Evolutionary conservation across 2,113 vertebrate genomes (phyloP).

Genomic region (Scophthalmus maximus): DNA sequence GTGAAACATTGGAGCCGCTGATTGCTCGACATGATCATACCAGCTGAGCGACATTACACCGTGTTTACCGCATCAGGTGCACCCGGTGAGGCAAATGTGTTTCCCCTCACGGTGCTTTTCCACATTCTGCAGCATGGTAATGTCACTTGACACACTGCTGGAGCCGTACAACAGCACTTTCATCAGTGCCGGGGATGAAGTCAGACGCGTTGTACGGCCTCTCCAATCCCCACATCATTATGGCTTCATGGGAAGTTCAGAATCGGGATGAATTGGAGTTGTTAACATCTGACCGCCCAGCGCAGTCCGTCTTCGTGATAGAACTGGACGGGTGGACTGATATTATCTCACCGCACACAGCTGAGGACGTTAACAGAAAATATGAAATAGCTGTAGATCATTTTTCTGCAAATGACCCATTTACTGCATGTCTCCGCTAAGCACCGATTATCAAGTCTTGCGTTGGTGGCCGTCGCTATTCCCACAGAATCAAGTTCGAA

Average conservation of each 20-base stretch:
- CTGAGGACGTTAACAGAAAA: background rate
- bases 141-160: background rate
- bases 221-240: conserved; percentile 44
- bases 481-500: no score
- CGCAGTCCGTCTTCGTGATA: conserved; percentile 5
- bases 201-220: conserved; percentile 30
- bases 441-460: background rate
- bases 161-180: conserved; percentile 25
- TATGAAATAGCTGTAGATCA: background rate
- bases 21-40: conserved; percentile 42
- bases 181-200: conserved; percentile 20
- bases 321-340: background rate
- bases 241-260: conserved; percentile 38
- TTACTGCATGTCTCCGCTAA: background rate
- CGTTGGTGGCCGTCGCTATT: no score
- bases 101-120: conserved; percentile 8
- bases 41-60: conserved; percentile 28
- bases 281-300: conserved; percentile 41
- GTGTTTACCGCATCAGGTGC: conserved; percentile 46
- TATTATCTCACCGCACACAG: background rate
- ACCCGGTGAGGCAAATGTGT: conserved; percentile 9
- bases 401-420: background rate
- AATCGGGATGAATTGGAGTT: conserved; percentile 44
- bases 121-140: conserved; percentile 14
- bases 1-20: conserved; percentile 28